These are phyloP conservation scores for Cynaeus angustus DNA, from an alignment of 2,888 invertebrate genomes.

Conservation along the genomic window DNA sequence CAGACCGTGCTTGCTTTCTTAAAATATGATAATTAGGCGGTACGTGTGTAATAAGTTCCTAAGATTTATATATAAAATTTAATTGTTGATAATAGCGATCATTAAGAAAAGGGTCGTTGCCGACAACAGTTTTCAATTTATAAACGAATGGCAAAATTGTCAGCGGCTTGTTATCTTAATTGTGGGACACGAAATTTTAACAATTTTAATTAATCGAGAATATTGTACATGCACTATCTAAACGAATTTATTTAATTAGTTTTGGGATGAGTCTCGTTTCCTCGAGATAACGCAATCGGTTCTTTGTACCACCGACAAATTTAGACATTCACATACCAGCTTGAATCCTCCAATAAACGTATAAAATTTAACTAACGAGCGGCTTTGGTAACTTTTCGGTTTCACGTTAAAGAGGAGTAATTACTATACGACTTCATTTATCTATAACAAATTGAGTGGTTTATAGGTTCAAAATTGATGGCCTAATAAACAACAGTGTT, in stretches of 20 bases:
- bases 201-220: conserved; percentile 39
- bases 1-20: conserved; percentile 13
- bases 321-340: conserved; percentile 27
- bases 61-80: conserved; percentile 37
- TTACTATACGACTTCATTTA: conserved; percentile 4
- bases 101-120: conserved; percentile 25
- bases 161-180: conserved; percentile 37
- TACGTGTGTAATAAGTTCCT: conserved; percentile 5
- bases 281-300: conserved; percentile 11
- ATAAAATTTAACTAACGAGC: conserved; percentile 15
- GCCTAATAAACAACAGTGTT: too few species aligned
- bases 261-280: conserved; percentile 18
- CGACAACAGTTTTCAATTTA: conserved; percentile 30
- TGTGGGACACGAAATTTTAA: conserved; percentile 40
- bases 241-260: conserved; percentile 25
- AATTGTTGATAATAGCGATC: conserved; percentile 35
- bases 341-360: conserved; percentile 8
- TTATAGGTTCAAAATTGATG: not conserved
- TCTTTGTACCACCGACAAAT: conserved; percentile 34
- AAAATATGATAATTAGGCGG: conserved; percentile 35
- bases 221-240: conserved; percentile 20
- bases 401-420: not conserved
- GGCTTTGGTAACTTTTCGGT: not conserved
- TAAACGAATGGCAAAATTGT: conserved; percentile 31
- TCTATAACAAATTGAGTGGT: not conserved